A percentile compares a stretch with the other conserved stretches of the same genome.
phyloP scores from a whole-genome alignment of 2,797 vertebrate genomes.

The Buphagus erythrorhynchus region DNA sequence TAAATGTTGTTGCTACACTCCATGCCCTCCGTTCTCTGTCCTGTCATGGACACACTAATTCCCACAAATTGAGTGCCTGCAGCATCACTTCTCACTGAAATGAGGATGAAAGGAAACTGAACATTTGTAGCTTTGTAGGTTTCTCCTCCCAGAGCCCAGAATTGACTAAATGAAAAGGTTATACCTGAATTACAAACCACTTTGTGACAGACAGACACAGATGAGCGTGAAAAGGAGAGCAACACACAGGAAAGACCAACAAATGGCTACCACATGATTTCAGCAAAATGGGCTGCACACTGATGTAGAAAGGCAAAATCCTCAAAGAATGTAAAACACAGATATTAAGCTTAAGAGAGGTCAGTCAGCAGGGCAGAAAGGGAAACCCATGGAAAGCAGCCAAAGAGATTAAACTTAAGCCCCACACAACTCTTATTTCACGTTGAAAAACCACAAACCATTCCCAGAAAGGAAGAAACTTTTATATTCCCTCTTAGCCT shows the following conservation, averaged over 20 bases:
- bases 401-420: constrained; percentile 22
- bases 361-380: neutral
- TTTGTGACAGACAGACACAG: neutral
- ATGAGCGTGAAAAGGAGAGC: neutral
- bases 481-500: neutral
- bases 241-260: neutral
- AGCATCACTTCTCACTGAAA: neutral
- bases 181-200: neutral
- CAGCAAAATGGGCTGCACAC: neutral
- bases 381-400: neutral
- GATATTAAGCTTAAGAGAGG: neutral
- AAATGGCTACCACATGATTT: neutral
- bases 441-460: constrained; percentile 31
- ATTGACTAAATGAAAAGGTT: neutral
- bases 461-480: neutral
- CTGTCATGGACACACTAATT: neutral
- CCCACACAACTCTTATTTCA: constrained; percentile 32
- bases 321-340: constrained; percentile 9
- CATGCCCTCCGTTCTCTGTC: neutral
- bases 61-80: neutral
- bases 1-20: neutral
- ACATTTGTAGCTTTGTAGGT: neutral
- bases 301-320: neutral
- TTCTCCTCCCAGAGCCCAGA: neutral
- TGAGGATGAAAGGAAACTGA: neutral